Base-by-base conservation (phyloP, 35 echinoderm and acorn worm genomes). In the Patiria miniata region DNA sequence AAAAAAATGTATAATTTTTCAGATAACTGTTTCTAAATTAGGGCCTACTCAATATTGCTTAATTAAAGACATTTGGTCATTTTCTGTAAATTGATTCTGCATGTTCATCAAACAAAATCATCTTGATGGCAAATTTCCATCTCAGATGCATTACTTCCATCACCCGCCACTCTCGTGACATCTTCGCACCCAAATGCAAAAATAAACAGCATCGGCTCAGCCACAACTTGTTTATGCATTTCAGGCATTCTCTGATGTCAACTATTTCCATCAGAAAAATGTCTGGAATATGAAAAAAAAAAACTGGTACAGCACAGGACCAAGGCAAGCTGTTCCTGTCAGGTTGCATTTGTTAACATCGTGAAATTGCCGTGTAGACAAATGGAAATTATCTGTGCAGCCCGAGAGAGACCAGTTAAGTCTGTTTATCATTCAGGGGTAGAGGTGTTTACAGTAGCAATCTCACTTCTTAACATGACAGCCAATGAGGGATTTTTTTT, bases 141-240 rank as follows among this genome's bases (percentile, higher is more conserved):
- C 65, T 30, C 26, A 18, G 29, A 7, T 73, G 23, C 28, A 18
- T 60, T 58, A 47, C 1, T 68, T 73, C 65, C 26, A 36, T 73
- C 65, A 10, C 42, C n/a, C 42, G 42, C 42, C 42, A 47, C 42
- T 47, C 42, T 12, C n/a, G n/a, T 4, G 42, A 47, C 42, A 47
- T 47, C 42, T 47, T 73, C 65, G 26, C 8, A 32, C 65, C 65
- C 65, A 73, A 73, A 73, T 73, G 65, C 26, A 73, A 69, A 73
- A 73, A 73, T 73, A 73, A 73, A 73, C 65, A 73, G 34, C 19
- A 26, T 23, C 26, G 34, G 26, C 26, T 34, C 65, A 73, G 65
- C 65, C 65, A 73, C 7, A 73, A 73, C 65, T 73, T 73, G 65
- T 73, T 73, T 73, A 73, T 73, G 34, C 65, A 73, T 73, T 73